Conservation (phyloP, 2,888 invertebrate genomes). For the Brachyptera risi region DNA sequence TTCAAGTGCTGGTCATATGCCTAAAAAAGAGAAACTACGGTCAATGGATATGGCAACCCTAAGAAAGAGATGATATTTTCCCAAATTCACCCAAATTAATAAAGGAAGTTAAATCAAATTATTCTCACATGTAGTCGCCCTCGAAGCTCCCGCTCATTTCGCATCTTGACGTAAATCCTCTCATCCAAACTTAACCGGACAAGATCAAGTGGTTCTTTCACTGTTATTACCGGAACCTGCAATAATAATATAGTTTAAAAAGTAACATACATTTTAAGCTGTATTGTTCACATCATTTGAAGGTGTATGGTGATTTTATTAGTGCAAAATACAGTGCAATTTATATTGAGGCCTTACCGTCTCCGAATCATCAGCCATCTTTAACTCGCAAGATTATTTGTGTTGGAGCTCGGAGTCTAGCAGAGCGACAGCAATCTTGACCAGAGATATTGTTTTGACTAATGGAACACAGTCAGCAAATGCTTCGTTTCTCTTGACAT, state of each 20-base stretch:
- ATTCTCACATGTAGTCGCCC: slow-evolving; percentile 86
- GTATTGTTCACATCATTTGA: not conserved
- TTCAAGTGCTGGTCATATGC: slow-evolving; percentile 99
- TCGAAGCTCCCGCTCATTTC: slow-evolving; percentile 94
- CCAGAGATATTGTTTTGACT: too few species aligned
- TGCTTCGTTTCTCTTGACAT: too few species aligned
- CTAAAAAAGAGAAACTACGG: slow-evolving; percentile 49
- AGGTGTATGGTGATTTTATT: not conserved
- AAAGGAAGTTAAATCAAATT: slow-evolving; percentile 8
- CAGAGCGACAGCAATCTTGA: not conserved
- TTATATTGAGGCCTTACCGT: not conserved
- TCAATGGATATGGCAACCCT: not conserved
- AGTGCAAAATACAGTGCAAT: not conserved
- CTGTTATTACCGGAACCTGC: slow-evolving; percentile 80
- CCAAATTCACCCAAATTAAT: not conserved
- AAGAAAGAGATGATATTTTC: not conserved
- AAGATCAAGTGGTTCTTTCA: slow-evolving; percentile 97
- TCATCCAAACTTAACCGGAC: slow-evolving; percentile 97
- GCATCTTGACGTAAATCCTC: slow-evolving; percentile 98
- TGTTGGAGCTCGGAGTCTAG: not conserved
- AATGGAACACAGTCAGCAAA: too few species aligned
- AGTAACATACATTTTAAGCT: not conserved
- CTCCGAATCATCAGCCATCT: slow-evolving; percentile 25
- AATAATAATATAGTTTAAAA: slow-evolving; percentile 38
- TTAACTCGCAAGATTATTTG: not conserved